Evolutionary conservation across 2,888 invertebrate genomes (phyloP).

Genomic region (Sisyra terminalis): DNA sequence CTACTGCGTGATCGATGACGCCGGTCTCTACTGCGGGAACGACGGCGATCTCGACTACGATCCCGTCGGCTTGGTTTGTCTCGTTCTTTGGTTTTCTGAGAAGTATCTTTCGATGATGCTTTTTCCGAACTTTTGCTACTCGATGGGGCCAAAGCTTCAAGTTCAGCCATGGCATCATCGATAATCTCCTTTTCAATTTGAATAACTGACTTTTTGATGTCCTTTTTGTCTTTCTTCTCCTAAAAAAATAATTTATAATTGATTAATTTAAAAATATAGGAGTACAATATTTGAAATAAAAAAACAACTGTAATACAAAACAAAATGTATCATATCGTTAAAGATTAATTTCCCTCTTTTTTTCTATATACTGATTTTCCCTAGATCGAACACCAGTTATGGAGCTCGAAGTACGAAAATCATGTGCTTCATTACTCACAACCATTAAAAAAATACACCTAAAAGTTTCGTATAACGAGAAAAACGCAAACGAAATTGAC

Average conservation of each 20-base stretch:
- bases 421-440: no score
- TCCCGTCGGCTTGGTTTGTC: constrained; percentile 15
- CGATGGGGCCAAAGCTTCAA: constrained; percentile 72
- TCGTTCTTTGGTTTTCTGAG: constrained; percentile 11
- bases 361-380: no score
- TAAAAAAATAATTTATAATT: not conserved
- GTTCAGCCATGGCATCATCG: constrained; percentile 70
- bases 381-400: no score
- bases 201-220: constrained; percentile 17
- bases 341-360: no score
- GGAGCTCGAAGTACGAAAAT: no score
- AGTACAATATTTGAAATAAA: not conserved
- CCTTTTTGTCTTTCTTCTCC: constrained; percentile 14
- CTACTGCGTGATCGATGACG: constrained; percentile 13
- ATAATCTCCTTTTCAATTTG: constrained; percentile 33
- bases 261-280: not conserved
- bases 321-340: no score
- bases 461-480: no score
- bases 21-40: constrained; percentile 13
- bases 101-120: constrained; percentile 8
- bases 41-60: constrained; percentile 21
- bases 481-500: not conserved
- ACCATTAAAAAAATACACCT: no score
- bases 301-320: no score
- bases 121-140: constrained; percentile 19